A percentile compares a stretch with the other conserved stretches of the same genome.
phyloP scores from a whole-genome alignment of 2,797 vertebrate species.

The Malacoctenus gilli region DNA sequence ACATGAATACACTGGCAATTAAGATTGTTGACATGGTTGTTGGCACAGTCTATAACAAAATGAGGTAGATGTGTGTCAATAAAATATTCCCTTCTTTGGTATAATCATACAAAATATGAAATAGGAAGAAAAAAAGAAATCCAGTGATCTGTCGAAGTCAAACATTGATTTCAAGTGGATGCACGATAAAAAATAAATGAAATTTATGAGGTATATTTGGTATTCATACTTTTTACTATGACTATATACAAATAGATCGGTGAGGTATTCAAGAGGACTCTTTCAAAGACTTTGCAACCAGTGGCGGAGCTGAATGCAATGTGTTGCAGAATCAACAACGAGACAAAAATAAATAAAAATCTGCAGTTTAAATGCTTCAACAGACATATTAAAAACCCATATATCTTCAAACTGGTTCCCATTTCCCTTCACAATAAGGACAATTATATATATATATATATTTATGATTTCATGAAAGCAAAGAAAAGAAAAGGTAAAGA shows the following conservation, averaged over 20 bases:
- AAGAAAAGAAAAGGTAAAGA: conserved; percentile 16
- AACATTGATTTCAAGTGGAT: conserved; percentile 75
- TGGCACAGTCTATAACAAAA: conserved; percentile 80
- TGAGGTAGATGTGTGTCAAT: conserved; percentile 86
- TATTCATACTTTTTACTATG: conserved; percentile 72
- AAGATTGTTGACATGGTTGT: conserved; percentile 64
- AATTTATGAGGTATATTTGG: conserved; percentile 81
- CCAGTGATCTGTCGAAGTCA: conserved; percentile 76
- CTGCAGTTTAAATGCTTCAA: conserved; percentile 61
- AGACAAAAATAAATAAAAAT: conserved; percentile 74
- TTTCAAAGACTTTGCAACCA: no score
- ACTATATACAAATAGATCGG: conserved; percentile 72
- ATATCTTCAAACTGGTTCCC: conserved; percentile 46
- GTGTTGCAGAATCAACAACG: conserved; percentile 47
- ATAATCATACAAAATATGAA: conserved; percentile 78
- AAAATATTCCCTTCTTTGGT: conserved; percentile 84
- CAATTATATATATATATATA: conserved; percentile 19
- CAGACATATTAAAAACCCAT: conserved; percentile 57
- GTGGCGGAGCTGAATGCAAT: conserved; percentile 48
- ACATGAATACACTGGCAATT: conserved; percentile 62
- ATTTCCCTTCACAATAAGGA: conserved; percentile 58
- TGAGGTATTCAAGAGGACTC: conserved; percentile 63
- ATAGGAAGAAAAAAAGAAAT: conserved; percentile 52
- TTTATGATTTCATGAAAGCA: conserved; percentile 49
- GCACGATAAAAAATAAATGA: conserved; percentile 74